These are phyloP conservation scores for Cistogaster globosa DNA, from an alignment of 2,888 invertebrate genomes.

Conservation along the genomic window DNA sequence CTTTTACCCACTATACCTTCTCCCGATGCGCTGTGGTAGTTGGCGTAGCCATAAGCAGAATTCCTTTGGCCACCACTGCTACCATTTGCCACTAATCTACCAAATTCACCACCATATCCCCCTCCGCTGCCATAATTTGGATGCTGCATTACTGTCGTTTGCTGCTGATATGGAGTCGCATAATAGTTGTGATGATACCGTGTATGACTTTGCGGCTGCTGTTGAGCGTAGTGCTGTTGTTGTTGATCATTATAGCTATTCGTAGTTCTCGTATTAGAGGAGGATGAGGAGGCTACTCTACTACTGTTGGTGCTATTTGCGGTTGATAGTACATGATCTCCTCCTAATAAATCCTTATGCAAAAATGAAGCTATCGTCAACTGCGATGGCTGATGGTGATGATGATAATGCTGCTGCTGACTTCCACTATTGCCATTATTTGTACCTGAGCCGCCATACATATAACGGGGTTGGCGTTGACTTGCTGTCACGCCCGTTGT, in stretches of 20 bases:
- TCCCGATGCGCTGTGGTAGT: constrained; percentile 32
- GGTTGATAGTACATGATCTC: constrained; percentile 37
- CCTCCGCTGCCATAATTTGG: constrained; percentile 33
- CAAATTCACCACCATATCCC: constrained; percentile 25
- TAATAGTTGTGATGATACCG: constrained; percentile 68
- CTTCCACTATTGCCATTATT: constrained; percentile 39
- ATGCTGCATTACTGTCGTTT: constrained; percentile 15
- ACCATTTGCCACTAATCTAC: constrained; percentile 20
- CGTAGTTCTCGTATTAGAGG: constrained; percentile 32
- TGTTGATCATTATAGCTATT: constrained; percentile 56
- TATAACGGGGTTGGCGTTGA: constrained; percentile 65
- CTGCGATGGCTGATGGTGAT: constrained; percentile 79
- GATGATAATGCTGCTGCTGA: constrained; percentile 67
- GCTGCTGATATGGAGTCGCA: constrained; percentile 61
- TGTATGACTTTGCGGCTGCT: constrained; percentile 43
- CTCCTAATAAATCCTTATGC: constrained; percentile 77
- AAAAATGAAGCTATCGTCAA: constrained; percentile 80
- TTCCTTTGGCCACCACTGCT: constrained; percentile 37
- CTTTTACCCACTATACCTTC: background rate
- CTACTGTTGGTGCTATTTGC: constrained; percentile 15
- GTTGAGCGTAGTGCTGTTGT: constrained; percentile 57
- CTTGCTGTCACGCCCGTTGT: constrained; percentile 35
- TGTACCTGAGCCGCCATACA: constrained; percentile 39
- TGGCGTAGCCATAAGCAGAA: constrained; percentile 46
- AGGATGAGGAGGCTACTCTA: background rate